A percentile compares a stretch with the other conserved stretches of the same genome.
Conservation (phyloP, 2,113 vertebrate genomes). For the Rhinoderma darwinii region DNA sequence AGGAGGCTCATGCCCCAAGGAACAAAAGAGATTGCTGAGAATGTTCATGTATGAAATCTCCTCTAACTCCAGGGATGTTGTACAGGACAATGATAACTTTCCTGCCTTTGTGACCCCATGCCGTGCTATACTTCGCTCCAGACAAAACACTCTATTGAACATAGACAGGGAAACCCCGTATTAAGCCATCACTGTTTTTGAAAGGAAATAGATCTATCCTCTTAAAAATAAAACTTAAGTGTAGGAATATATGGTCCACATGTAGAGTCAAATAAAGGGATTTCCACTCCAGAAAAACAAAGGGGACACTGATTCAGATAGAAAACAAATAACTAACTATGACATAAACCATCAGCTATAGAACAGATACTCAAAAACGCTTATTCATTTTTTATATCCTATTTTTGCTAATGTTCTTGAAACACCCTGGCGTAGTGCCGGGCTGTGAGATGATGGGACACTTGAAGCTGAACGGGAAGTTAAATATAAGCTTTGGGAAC, state of each 20-base stretch:
- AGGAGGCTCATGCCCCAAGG: not conserved
- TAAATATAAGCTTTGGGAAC: constrained; percentile 15
- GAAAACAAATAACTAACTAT: not conserved
- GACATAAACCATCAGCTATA: constrained; percentile 10
- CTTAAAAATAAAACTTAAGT: not conserved
- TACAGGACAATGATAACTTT: constrained; percentile 38
- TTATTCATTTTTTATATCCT: constrained; percentile 10
- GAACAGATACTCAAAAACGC: constrained; percentile 8
- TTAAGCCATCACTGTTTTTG: not conserved
- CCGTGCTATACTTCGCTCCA: constrained; percentile 19
- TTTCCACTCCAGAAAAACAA: not conserved
- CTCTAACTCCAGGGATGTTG: constrained; percentile 2
- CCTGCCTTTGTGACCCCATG: constrained; percentile 2
- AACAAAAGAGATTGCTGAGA: not conserved
- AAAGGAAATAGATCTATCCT: not conserved
- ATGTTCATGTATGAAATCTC: not conserved
- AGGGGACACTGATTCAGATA: not conserved
- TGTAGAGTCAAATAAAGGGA: not conserved
- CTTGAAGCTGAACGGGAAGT: constrained; percentile 19
- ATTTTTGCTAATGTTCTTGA: constrained; percentile 26
- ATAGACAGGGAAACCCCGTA: not conserved
- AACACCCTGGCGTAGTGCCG: not conserved
- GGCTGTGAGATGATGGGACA: constrained; percentile 23
- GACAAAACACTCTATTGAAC: constrained; percentile 42
- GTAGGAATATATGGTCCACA: not conserved